A percentile compares a stretch with the other conserved stretches of the same genome.
Conservation (phyloP, 1,140 invertebrate species). For the Amphibalanus amphitrite region DNA sequence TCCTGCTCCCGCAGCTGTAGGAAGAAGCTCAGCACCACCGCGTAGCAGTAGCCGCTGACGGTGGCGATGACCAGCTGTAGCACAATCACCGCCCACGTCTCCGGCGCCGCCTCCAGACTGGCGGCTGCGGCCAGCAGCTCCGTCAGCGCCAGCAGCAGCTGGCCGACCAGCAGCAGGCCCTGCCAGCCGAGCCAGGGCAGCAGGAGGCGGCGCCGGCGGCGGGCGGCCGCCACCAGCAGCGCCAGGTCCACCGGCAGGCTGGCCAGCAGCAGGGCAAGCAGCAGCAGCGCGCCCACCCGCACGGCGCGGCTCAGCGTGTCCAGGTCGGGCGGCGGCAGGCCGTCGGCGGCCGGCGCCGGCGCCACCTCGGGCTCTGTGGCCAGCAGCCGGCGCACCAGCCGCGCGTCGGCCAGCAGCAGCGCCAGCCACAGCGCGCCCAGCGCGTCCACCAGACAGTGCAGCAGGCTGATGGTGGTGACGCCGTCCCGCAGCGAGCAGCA, state of each 20-base stretch:
- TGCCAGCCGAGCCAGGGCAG: slow-evolving; percentile 1
- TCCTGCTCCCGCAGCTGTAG: not conserved
- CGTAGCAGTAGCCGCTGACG: not conserved
- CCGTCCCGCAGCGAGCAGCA: not conserved
- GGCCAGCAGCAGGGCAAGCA: not conserved
- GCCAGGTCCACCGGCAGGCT: not conserved
- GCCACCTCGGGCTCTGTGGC: not conserved
- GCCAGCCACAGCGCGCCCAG: not conserved
- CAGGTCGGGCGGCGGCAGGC: not conserved
- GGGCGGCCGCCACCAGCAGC: not conserved
- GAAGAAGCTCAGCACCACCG: not conserved
- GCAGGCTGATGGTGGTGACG: not conserved
- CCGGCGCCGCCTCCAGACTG: not conserved
- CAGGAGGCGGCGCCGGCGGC: not conserved
- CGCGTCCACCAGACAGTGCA: not conserved
- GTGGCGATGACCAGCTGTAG: not conserved
- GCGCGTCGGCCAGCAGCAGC: not conserved
- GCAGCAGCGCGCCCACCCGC: not conserved
- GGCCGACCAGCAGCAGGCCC: not conserved
- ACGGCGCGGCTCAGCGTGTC: not conserved
- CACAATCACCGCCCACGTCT: not conserved
- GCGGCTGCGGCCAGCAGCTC: not conserved
- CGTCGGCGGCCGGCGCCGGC: too few relatives aligned
- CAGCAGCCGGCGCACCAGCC: not conserved
- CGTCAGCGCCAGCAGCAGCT: not conserved